Evolutionary conservation across 2,888 invertebrate genomes (phyloP).

Genomic region (Unio delphinus): DNA sequence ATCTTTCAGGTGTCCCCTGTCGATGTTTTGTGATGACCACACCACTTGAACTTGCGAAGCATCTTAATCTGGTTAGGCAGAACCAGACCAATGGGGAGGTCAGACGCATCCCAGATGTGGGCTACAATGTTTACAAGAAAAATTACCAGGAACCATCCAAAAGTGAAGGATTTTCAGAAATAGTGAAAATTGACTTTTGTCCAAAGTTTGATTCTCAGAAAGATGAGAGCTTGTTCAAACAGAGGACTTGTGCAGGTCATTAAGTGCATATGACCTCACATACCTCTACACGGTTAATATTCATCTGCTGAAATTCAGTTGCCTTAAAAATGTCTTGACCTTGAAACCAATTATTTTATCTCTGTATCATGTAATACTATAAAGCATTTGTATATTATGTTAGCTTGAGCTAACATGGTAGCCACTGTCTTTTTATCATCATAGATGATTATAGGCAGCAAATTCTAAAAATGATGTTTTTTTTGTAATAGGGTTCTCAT

Average conservation of each 20-base stretch:
- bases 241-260: conserved; percentile 55
- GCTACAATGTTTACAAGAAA: conserved; percentile 66
- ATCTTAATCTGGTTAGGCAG: conserved; percentile 65
- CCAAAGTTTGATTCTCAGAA: conserved; percentile 53
- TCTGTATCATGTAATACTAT: no score
- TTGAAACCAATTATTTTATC: no score
- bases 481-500: no score
- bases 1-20: conserved; percentile 54
- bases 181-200: conserved; percentile 55
- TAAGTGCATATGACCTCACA: neutral
- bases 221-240: conserved; percentile 56
- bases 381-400: no score
- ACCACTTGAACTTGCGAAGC: conserved; percentile 58
- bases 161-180: conserved; percentile 62
- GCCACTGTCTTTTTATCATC: no score
- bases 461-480: no score
- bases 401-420: no score
- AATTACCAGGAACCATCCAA: conserved; percentile 57
- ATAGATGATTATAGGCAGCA: no score
- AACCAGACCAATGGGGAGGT: conserved; percentile 60
- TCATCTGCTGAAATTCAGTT: no score
- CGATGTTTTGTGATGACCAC: conserved; percentile 65
- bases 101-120: conserved; percentile 67
- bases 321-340: no score
- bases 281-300: no score